Evolutionary conservation across 2,888 invertebrate species (phyloP), one percentile per base, ranked within the genome.

Genomic region (Homarus gammarus): DNA sequence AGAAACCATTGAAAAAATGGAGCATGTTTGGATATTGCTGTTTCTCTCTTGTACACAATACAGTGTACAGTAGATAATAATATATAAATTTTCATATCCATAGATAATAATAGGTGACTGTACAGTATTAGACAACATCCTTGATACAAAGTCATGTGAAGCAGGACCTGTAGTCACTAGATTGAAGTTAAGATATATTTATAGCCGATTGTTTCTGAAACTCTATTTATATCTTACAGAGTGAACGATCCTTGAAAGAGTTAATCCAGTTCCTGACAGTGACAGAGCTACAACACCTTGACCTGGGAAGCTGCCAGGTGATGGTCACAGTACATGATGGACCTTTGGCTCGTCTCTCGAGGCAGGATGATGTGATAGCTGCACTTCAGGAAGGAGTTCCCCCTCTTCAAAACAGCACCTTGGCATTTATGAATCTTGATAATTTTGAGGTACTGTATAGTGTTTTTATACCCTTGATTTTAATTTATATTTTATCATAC

Each of bases 371-470:
- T 68, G 78, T 92, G 2, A 61, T 89, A 40, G 70, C 87, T 15
- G 90, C 90, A 3, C 84, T 92, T n/a, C 89, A 90, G 38, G 92
- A 89, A n/a, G 86, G 84, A 22, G 90, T 92, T n/a, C 92, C 92
- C 10, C 89, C 90, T 1, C 84, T 92, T 22, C 51, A 85, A 38
- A 92, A 92, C 70, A 85, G 84, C 68, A 89, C 92, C 68, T 44
- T 92, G 22, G 90, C 92, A 31, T 92, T 92, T 77, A 82, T 92
- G 31, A 92, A 92, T 68, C 70, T 92, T 18, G 92, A 92, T 73
- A 72, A 89, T 44, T 90, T 92, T 83, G 92, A 92, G 90, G 92
- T 87, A 40, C 38, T 64, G 15, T 77, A 27, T 15, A 38, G 36
- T 3, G 6, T 70, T 31, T 70, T n/a, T 33, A 31, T 33, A 15